Percentiles rank a stretch among this genome's conserved stretches.
phyloP scores from a whole-genome alignment of 2,113 vertebrate species.

The Neodon shergylaensis region DNA sequence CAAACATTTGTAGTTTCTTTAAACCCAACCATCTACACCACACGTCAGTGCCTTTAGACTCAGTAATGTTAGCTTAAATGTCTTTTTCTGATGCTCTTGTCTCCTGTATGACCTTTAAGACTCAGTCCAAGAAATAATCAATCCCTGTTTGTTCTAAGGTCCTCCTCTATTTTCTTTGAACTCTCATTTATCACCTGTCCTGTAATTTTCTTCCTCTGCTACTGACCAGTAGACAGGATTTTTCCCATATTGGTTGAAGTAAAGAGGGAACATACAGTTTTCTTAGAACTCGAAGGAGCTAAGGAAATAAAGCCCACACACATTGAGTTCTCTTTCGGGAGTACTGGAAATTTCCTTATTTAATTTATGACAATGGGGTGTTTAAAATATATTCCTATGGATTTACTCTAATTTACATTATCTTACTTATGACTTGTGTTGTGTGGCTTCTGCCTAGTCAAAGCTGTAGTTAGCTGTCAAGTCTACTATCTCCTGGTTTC shows the following conservation, averaged over 20 bases:
- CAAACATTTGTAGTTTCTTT: background rate
- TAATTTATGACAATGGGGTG: background rate
- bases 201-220: background rate
- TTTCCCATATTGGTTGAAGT: background rate
- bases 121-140: slow-evolving; percentile 1
- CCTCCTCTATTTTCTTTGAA: background rate
- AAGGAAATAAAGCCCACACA: background rate
- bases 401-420: slow-evolving; percentile 25
- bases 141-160: background rate
- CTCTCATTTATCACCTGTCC: background rate
- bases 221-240: background rate
- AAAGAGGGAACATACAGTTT: background rate
- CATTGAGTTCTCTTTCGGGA: background rate
- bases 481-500: background rate
- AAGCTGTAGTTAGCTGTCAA: background rate
- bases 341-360: background rate
- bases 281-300: background rate
- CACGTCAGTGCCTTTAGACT: background rate
- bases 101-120: slow-evolving; percentile 46
- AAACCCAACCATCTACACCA: background rate
- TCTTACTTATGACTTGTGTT: background rate
- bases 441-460: background rate
- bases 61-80: background rate
- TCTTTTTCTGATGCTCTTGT: background rate
- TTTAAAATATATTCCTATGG: background rate